Evolutionary conservation across 2,888 invertebrate species (phyloP), one percentile per base, ranked within the genome.

Genomic region (Salticus scenicus): DNA sequence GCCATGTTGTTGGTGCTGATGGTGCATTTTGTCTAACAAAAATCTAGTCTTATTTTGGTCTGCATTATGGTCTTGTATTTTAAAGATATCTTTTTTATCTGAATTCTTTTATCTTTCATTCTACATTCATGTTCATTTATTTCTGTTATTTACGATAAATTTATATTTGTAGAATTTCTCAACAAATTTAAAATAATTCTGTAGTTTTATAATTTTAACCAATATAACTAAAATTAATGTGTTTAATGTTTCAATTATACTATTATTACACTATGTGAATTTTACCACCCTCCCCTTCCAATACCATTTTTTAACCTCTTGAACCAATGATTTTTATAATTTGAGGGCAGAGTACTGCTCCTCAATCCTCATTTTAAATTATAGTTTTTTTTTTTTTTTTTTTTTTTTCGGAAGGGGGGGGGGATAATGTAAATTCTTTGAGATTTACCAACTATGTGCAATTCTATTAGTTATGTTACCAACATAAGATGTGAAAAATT

Each of bases 1-100:
- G 72, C 72, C 72, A 72, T 72, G 57, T 72, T 72, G 12, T 20
- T 72, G 72, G 72, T 72, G 31, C 72, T 47, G 42, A 20, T 30
- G n/a, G 20, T 72, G 12, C 1, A 51, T 72, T 51, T 28, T 47
- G 4, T 71, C 57, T 8, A 30, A 0, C 10, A n/a, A 5, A 47
- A 57, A 51, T 72, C 72, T 72, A 72, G 72, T 72, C 72, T 14
- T 42, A n/a, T 37, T 27, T 28, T 67, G 27, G 37, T 33, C 31
- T 5, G 8, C 27, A 33, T 20, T 67, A 17, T 10, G 37, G 33
- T 33, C 33, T 20, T 67, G 24, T 67, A n/a, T 7, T 63, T 33
- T 31, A 20, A 67, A 67, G 20, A 24, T 57, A n/a, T 57, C 5
- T 57, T 12, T 5, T 57, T 1, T 57, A 17, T 57, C 17, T 12